phyloP scores from a whole-genome alignment of 2,113 vertebrate genomes.

The Labrus mixtus region DNA sequence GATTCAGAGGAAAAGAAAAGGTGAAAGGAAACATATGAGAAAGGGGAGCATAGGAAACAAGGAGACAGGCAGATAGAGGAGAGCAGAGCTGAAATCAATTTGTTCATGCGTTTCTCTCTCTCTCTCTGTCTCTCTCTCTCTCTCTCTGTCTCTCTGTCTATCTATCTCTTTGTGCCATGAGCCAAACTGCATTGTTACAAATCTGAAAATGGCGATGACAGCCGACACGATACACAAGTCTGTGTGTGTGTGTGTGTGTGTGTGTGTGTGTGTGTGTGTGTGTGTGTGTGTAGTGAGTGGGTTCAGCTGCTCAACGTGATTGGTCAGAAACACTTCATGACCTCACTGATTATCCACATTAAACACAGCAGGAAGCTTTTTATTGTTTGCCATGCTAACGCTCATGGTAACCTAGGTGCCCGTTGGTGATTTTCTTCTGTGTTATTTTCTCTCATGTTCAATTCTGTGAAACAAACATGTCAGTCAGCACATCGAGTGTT shows the following conservation, averaged over 20 bases:
- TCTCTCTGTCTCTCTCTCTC: slow-evolving; percentile 1
- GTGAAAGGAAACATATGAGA: background rate
- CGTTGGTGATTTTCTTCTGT: background rate
- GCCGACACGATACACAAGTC: slow-evolving; percentile 8
- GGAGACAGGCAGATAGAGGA: slow-evolving; percentile 9
- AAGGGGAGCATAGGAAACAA: slow-evolving; percentile 28
- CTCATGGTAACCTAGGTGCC: slow-evolving; percentile 11
- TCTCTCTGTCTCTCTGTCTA: slow-evolving; percentile 13
- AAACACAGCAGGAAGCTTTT: slow-evolving; percentile 3
- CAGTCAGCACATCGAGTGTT: background rate
- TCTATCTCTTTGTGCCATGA: slow-evolving; percentile 33
- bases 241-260: too few species aligned
- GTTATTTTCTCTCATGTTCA: slow-evolving; percentile 11
- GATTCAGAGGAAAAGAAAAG: background rate
- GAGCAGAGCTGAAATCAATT: slow-evolving; percentile 62
- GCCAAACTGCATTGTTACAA: slow-evolving; percentile 46
- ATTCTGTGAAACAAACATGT: background rate
- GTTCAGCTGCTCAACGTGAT: background rate
- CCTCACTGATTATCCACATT: slow-evolving; percentile 25
- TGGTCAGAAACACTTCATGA: slow-evolving; percentile 37
- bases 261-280: too few species aligned
- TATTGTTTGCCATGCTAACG: slow-evolving; percentile 29
- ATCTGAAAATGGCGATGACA: slow-evolving; percentile 45
- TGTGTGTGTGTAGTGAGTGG: background rate
- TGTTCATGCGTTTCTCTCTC: slow-evolving; percentile 11